Percentiles rank a stretch among this genome's conserved stretches.
These are phyloP conservation scores for Myathropa florea DNA, from an alignment of 2,888 invertebrate species.

Conservation along the genomic window DNA sequence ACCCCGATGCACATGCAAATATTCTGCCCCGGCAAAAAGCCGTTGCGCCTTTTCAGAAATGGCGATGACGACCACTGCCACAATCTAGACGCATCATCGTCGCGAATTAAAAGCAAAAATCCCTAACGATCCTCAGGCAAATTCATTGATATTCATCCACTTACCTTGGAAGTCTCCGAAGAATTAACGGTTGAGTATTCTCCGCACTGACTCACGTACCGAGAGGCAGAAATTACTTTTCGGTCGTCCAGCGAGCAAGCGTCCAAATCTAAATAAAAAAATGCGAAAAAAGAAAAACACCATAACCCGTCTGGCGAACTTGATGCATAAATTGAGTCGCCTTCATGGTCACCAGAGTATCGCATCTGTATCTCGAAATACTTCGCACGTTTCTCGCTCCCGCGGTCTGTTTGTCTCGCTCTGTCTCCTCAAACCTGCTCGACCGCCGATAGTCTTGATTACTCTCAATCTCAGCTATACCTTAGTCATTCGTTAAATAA, in stretches of 20 bases:
- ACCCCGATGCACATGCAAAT: background rate
- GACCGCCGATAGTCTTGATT: background rate
- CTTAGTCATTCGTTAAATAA: conserved; percentile 54
- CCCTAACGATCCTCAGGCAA: background rate
- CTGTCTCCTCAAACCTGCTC: background rate
- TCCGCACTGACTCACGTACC: background rate
- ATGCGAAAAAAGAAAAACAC: background rate
- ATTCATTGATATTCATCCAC: background rate
- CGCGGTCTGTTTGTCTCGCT: background rate
- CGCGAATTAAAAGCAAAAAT: background rate
- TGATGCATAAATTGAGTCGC: background rate
- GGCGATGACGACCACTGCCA: background rate
- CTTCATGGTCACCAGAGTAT: conserved; percentile 45
- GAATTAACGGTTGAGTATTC: background rate
- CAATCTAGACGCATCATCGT: background rate
- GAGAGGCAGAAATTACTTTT: background rate
- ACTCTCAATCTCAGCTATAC: conserved; percentile 10
- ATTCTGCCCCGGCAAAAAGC: background rate
- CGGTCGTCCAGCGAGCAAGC: background rate
- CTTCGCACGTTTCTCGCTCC: background rate
- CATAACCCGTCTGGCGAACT: background rate
- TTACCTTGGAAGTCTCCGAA: background rate
- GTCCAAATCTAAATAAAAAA: background rate
- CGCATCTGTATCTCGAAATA: conserved; percentile 11
- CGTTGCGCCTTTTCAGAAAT: background rate